Base-by-base conservation (phyloP, 2,888 invertebrate genomes). In the Pterostichus madidus region DNA sequence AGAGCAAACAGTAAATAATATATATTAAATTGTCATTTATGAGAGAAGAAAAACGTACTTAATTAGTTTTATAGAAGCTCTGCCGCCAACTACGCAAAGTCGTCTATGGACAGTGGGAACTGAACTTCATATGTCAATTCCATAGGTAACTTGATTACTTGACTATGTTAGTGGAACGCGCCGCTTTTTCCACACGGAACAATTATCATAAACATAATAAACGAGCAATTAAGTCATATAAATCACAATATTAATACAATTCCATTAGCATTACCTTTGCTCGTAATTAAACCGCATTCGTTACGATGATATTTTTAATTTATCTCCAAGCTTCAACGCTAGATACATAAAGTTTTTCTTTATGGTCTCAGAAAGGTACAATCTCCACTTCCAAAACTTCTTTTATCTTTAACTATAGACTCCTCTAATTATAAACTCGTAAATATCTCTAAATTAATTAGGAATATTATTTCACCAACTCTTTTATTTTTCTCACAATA, bases 171-270 rank as follows among this genome's bases (percentile, higher is more conserved):
- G 44, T 71, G 24, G 68, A 71, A 15, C 44, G 68, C 15, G 68
- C 17, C 68, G 53, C 17, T 77, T 77, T 77, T 77, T 77, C 31
- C 59, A 15, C 35, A 59, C 13, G 39, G 24, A 56, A 77, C 77
- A 77, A 77, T 77, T 77, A 77, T 77, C 77, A 77, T 77, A 59
- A 77, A 59, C 59, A 77, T 56, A 56, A 77, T 77, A 77, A 39
- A 77, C 39, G 77, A 77, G 35, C 77, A 56, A 77, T 77, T 77
- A 77, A 56, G 77, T 77, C 77, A 77, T 15, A 77, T 77, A 77
- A 77, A 53, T 77, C 77, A 56, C 15, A 56, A 59, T 77, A 77
- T 59, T 77, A 77, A 77, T 77, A 77, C 77, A 77, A 59, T 77
- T 77, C 39, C 56, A 77, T 77, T 77, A 77, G 77, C 59, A 77